Conservation (phyloP, 2,888 invertebrate species). For the Epirrhoe tristata region DNA sequence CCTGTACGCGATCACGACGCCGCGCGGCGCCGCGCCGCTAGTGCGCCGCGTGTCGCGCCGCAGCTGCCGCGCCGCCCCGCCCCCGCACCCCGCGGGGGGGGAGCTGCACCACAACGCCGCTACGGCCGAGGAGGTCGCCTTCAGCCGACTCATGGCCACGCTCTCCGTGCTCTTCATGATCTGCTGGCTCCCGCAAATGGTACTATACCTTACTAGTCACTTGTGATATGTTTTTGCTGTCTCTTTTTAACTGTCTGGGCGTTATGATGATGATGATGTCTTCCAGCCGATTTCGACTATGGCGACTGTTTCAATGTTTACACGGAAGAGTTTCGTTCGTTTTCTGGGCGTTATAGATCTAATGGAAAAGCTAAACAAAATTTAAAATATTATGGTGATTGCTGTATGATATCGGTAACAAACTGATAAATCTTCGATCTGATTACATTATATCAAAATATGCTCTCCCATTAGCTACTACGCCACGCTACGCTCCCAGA, state of each 20-base stretch:
- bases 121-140: conserved; percentile 93
- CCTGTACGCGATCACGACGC: conserved; percentile 85
- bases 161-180: conserved; percentile 93
- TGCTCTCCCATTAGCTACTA: no score
- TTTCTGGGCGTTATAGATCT: not conserved
- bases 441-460: no score
- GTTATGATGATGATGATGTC: no score
- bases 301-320: no score
- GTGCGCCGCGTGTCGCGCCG: conserved; percentile 74
- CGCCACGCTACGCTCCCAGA: not conserved
- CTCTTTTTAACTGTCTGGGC: no score
- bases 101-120: conserved; percentile 75
- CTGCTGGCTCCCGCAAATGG: conserved; percentile 96
- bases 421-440: no score
- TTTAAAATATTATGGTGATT: no score
- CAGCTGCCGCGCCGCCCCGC: conserved; percentile 62
- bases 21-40: conserved; percentile 60
- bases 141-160: conserved; percentile 93
- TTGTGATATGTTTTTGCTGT: no score
- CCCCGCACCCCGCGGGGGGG: conserved; percentile 58
- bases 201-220: no score
- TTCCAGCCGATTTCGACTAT: no score
- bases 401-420: no score
- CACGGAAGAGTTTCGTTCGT: no score
- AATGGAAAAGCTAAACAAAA: not conserved